A percentile compares a stretch with the other conserved stretches of the same genome.
phyloP scores from a whole-genome alignment of 2,113 vertebrate genomes.

The Channa maculata region DNA sequence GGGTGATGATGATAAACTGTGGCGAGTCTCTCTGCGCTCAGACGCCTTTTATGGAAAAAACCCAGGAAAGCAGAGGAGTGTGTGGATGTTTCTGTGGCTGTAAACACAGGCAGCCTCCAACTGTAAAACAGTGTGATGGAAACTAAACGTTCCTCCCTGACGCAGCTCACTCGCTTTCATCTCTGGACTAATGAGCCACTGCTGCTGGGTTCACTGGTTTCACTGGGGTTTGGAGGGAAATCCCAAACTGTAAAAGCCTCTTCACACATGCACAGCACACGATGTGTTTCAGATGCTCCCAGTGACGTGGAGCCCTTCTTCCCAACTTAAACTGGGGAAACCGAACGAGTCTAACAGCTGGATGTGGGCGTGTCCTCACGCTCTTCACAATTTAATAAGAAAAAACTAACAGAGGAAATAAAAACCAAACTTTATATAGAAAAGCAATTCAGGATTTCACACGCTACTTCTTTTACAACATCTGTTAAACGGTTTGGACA shows the following conservation, averaged over 20 bases:
- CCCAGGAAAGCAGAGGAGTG: no score
- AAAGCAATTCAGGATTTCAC: not conserved
- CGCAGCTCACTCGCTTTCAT: not conserved
- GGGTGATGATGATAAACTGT: no score
- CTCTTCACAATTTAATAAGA: not conserved
- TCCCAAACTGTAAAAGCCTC: no score
- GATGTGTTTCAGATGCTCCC: no score
- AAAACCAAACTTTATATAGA: not conserved
- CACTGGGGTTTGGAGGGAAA: not conserved
- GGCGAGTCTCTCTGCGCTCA: no score
- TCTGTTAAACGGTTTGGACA: not conserved
- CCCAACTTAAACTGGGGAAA: not conserved
- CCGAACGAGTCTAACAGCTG: not conserved
- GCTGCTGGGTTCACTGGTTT: slow-evolving; percentile 7
- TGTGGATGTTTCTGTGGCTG: no score
- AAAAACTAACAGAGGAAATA: not conserved
- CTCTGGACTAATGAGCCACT: not conserved
- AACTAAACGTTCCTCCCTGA: not conserved
- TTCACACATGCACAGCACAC: no score
- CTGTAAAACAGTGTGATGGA: not conserved
- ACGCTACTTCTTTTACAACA: not conserved
- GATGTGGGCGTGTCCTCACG: not conserved
- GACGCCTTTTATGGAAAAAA: no score
- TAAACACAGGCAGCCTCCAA: no score
- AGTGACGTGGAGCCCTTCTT: not conserved